Percentiles rank a stretch among this genome's conserved stretches.
Evolutionary conservation across 2,888 invertebrate genomes (phyloP).

Genomic region (Hipparchia sbordonii): DNA sequence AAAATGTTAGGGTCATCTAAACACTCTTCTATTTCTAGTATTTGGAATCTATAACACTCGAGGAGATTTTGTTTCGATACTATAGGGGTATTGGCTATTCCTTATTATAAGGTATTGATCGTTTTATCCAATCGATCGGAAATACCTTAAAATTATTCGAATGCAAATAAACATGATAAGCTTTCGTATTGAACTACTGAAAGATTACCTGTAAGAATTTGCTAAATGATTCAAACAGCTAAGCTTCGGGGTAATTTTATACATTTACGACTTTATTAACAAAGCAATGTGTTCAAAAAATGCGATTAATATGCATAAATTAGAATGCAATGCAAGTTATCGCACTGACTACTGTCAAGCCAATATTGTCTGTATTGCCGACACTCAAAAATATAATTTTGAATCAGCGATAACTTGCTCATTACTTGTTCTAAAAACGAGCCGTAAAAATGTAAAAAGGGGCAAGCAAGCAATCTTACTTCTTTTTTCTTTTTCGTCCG

Average conservation of each 20-base stretch:
- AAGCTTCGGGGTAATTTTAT: constrained; percentile 61
- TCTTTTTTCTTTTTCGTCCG: constrained; percentile 99
- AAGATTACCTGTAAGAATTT: constrained; percentile 65
- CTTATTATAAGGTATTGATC: constrained; percentile 23
- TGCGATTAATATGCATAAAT: constrained; percentile 72
- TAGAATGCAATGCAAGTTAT: constrained; percentile 77
- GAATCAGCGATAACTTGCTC: constrained; percentile 80
- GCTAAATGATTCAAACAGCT: constrained; percentile 56
- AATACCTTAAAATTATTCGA: constrained; percentile 35
- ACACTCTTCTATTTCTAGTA: constrained; percentile 28
- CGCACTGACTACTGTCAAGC: constrained; percentile 64
- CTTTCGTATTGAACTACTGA: constrained; percentile 59
- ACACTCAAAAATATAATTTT: constrained; percentile 58
- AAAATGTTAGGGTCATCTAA: constrained; percentile 26
- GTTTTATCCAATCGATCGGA: constrained; percentile 21
- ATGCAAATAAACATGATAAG: constrained; percentile 76
- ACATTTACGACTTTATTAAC: constrained; percentile 62
- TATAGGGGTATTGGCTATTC: constrained; percentile 13
- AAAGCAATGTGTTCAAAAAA: constrained; percentile 76
- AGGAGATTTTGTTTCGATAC: constrained; percentile 4
- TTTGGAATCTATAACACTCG: constrained; percentile 20
- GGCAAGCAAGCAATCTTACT: constrained; percentile 92
- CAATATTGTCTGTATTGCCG: constrained; percentile 60
- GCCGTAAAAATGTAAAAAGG: constrained; percentile 79
- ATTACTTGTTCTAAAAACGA: constrained; percentile 77